phyloP scores from a whole-genome alignment of 2,113 vertebrate species.

The Coracopsis vasa region DNA sequence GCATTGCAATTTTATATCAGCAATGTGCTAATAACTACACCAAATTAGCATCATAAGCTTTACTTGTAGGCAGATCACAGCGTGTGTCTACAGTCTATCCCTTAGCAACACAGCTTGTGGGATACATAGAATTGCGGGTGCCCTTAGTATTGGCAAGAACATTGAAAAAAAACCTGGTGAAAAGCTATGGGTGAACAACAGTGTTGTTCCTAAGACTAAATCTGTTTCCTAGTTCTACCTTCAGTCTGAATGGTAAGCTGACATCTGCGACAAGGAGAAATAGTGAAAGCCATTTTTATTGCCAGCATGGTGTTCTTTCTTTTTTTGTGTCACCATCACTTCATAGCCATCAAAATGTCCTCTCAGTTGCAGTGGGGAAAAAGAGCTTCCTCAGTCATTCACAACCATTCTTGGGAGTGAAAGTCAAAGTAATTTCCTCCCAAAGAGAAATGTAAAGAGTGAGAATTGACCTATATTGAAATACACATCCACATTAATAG shows the following conservation, averaged over 20 bases:
- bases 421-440: neutral
- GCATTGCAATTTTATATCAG: neutral
- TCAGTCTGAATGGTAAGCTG: neutral
- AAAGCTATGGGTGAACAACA: neutral
- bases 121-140: neutral
- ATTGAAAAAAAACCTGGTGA: neutral
- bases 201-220: neutral
- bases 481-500: neutral
- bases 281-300: neutral
- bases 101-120: neutral
- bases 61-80: neutral
- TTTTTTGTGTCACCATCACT: neutral
- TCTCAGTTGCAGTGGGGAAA: neutral
- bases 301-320: rapidly evolving
- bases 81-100: neutral
- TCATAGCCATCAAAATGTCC: neutral
- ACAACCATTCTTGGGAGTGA: neutral
- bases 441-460: neutral
- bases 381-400: neutral
- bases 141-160: neutral
- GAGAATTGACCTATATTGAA: neutral
- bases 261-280: neutral
- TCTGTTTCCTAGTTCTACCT: neutral
- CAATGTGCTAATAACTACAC: neutral
- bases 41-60: constrained; percentile 24